Evolutionary conservation across 2,113 vertebrate genomes (phyloP).

Genomic region (Muscicapa adusta): DNA sequence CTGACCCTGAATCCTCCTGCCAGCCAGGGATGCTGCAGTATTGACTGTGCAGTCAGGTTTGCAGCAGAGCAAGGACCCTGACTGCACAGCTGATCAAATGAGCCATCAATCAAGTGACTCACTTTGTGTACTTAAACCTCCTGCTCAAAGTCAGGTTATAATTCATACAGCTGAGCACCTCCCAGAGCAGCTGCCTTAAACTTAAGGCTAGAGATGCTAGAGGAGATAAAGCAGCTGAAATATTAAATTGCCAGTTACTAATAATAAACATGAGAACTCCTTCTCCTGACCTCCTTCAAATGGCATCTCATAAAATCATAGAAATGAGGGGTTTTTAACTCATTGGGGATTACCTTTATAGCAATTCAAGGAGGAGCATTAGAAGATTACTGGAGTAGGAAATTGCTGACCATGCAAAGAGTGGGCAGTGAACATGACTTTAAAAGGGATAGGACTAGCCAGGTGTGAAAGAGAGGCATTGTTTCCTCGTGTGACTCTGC

Average conservation of each 20-base stretch:
- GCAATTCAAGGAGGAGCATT: neutral
- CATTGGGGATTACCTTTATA: neutral
- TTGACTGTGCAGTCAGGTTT: neutral
- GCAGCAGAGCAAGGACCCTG: neutral
- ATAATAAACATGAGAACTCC: neutral
- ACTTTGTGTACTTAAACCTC: conserved; percentile 35
- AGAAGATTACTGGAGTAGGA: neutral
- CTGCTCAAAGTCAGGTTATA: conserved; percentile 14
- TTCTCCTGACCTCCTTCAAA: neutral
- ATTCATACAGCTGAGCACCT: neutral
- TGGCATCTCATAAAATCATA: neutral
- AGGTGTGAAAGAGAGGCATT: neutral
- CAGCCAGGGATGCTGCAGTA: neutral
- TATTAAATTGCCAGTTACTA: neutral
- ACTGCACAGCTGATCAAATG: conserved; percentile 18
- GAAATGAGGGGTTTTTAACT: neutral
- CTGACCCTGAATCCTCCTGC: neutral
- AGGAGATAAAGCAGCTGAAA: neutral
- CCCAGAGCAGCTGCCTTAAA: neutral
- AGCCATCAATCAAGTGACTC: conserved; percentile 44
- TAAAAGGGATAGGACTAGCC: neutral
- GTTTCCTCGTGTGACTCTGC: neutral
- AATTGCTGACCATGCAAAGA: neutral
- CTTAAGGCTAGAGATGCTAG: neutral
- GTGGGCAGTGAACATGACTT: neutral